Base-by-base conservation (phyloP, 2,113 vertebrate genomes). In the Micronycteris hirsuta region DNA sequence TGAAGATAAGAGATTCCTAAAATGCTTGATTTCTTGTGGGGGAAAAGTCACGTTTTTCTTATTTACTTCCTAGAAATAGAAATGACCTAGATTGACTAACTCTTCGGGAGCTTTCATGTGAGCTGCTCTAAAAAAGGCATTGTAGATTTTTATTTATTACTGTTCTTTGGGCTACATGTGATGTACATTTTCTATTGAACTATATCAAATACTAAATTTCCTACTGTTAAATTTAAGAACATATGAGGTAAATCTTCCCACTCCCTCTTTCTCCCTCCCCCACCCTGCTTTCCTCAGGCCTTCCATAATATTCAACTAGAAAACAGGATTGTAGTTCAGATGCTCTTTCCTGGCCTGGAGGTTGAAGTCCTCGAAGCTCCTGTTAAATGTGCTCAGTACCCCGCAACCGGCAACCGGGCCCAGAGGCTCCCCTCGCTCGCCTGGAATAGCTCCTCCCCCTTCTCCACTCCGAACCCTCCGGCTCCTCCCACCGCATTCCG, bases 241-340 rank as follows among this genome's bases (percentile, higher is more conserved):
- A 67, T 16, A 82, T 5, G 54, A 71, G 87, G 65, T 52, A 91
- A 68, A 85, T 56, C 14, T 28, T 77, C 41, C 76, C 45, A 2
- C 19, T 10, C 4, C 28, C 45, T 14, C 15, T 11, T 33, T 3
- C 1, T 19, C 2, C 33, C 4, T 0, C 10, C 4, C 1, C 10
- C 2, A 31, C 6, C 14, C n/a, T 13, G 5, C 78, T 87, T 92
- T 45, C 38, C 19, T 68, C 19, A 3, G 0, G 58, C 31, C 71
- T 92, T 84, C 56, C 1, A 1, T 67, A 84, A 16, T 52, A 61
- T 26, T 49, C 67, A 74, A 58, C 65, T 28, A 41, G 80, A 85
- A 95, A 87, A 76, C 26, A 80, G 22, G 14, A 38, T 10, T 45
- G 43, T 3, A 49, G 36, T 41, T 63, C 36, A 74, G 19, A 41